Evolutionary conservation across 2,797 vertebrate species (phyloP), one percentile per base, ranked within the genome.

Genomic region (Chrysocyon brachyurus): DNA sequence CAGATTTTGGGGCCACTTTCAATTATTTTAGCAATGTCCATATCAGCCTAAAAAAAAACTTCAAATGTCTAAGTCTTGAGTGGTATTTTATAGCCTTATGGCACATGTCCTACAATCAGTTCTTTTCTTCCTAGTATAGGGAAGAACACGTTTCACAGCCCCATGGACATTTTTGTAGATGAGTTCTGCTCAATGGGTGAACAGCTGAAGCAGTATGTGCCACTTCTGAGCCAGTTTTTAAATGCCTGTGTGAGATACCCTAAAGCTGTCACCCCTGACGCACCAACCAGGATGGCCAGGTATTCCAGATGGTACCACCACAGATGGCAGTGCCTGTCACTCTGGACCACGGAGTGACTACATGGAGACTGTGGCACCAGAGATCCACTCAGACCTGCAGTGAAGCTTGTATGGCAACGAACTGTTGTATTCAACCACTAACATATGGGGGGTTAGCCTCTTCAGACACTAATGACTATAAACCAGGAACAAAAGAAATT

Each of bases 221-320:
- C 12, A 16, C 5, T 63, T 94, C 46, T 73, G 33, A 95, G n/a
- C 8, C 79, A 15, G 54, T 26, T 28, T 72, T 95, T 57, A 70
- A 70, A 16, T 40, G 61, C 9, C 40, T 81, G 1, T 24, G 26
- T 31, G 31, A 94, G n/a, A n/a, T 14, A 28, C 19, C 84, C 3
- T 17, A 31, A 21, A 33, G 24, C 12, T 11, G 46, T 28, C 10
- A 6, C 0, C 26, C 16, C 3, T 16, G 6, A 46, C 0, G 0
- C 5, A 15, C 19, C 28, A 12, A 24, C 10, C 36, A 63, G 93
- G 28, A 84, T 61, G 33, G 11, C 26, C n/a, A 26, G 36, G 14
- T 49, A 36, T 66, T 57, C 92, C 28, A 40, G 49, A 56, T 2
- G 7, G 46, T 4, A 24, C 3, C 52, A 26, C 52, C 68, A 22